phyloP scores from a whole-genome alignment of 2,797 vertebrate species.

The Sebastolobus alascanus region DNA sequence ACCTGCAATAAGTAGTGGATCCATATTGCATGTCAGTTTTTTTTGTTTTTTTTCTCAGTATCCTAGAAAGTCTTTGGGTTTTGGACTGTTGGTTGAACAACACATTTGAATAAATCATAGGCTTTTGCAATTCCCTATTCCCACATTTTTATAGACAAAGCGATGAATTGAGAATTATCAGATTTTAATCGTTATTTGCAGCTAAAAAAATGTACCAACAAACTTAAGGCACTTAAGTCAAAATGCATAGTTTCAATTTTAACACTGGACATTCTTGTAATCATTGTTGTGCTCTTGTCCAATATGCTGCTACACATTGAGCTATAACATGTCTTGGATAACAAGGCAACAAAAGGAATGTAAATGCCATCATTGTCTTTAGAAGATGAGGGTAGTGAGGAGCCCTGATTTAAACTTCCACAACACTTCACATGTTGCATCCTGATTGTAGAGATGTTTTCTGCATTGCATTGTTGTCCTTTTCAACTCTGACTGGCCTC shows the following conservation, averaged over 20 bases:
- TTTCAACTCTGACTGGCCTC: conserved; percentile 54
- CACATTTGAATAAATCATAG: fast-evolving
- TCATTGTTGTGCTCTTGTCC: too few relatives aligned
- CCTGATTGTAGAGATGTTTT: background rate
- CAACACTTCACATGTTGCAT: background rate
- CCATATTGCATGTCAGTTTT: background rate
- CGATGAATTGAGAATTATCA: too few relatives aligned
- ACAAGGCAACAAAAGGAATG: background rate
- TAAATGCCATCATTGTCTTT: background rate
- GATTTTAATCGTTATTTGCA: background rate
- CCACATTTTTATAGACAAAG: background rate
- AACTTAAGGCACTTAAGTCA: background rate
- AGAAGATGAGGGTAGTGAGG: background rate
- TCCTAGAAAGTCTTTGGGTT: background rate
- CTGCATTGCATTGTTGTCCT: background rate
- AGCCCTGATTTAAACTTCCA: background rate
- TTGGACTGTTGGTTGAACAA: background rate
- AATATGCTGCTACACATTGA: background rate
- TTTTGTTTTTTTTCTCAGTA: background rate
- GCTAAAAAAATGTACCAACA: background rate
- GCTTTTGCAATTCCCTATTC: background rate
- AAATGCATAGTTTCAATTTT: background rate
- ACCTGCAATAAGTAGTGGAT: background rate
- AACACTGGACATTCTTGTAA: background rate
- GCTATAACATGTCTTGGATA: background rate